Conservation (phyloP, 1,140 invertebrate species). For the Cherax quadricarinatus region DNA sequence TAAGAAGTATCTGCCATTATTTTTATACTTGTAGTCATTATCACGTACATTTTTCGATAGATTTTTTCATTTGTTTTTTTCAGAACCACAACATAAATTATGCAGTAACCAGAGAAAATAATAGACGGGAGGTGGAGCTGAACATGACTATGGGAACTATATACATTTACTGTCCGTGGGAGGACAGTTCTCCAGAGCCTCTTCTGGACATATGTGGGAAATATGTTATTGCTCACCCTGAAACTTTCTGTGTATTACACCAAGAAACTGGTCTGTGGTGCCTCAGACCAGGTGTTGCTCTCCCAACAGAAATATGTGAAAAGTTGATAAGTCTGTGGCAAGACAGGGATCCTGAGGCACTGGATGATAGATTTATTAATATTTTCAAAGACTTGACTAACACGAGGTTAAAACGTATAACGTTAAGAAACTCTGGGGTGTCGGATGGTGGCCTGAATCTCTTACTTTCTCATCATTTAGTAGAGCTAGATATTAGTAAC, state of each 20-base stretch:
- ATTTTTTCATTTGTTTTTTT: neutral
- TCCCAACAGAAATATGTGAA: conserved; percentile 86
- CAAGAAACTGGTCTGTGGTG: conserved; percentile 42
- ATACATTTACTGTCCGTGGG: conserved; percentile 50
- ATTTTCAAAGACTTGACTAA: conserved; percentile 83
- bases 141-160: conserved; percentile 39
- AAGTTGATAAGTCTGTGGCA: conserved; percentile 81
- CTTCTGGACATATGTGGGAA: conserved; percentile 61
- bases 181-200: conserved; percentile 55
- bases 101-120: conserved; percentile 18
- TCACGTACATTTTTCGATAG: neutral
- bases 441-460: conserved; percentile 83
- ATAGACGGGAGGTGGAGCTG: neutral
- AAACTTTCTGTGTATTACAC: conserved; percentile 52
- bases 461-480: conserved; percentile 84
- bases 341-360: conserved; percentile 75
- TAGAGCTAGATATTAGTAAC: conserved; percentile 85
- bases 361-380: conserved; percentile 81
- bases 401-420: conserved; percentile 84
- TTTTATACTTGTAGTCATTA: neutral
- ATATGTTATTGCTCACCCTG: conserved; percentile 55
- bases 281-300: conserved; percentile 79
- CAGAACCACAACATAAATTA: conserved; percentile 23
- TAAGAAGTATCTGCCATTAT: neutral
- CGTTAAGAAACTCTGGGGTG: conserved; percentile 84